A percentile compares a stretch with the other conserved stretches of the same genome.
phyloP scores from a whole-genome alignment of 2,113 vertebrate species.

The Neogale vison region DNA sequence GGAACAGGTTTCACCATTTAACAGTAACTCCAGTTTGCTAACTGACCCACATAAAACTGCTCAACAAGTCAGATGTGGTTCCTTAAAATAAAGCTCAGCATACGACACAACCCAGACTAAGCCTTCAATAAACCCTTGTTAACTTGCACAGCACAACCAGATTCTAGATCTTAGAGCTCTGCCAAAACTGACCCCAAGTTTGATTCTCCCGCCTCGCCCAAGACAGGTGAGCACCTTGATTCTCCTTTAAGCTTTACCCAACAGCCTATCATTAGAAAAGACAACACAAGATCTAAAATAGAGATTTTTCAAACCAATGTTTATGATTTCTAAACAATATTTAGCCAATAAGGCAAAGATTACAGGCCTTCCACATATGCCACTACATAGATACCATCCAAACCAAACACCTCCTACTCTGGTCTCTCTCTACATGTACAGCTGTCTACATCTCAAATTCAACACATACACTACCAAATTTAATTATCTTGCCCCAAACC shows the following conservation, averaged over 20 bases:
- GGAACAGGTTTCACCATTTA: slow-evolving; percentile 1
- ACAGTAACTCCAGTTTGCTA: background rate
- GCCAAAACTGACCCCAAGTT: background rate
- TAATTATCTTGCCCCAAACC: background rate
- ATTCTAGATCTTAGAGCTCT: background rate
- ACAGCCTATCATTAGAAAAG: background rate
- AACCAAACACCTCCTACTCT: background rate
- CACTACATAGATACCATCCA: background rate
- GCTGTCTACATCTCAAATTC: slow-evolving; percentile 6
- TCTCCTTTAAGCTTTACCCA: background rate
- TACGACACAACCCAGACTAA: background rate
- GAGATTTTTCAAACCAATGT: background rate
- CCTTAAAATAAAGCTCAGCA: background rate
- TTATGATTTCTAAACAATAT: slow-evolving; percentile 8
- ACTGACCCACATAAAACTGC: background rate
- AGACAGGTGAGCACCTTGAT: background rate
- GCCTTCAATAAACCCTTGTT: background rate
- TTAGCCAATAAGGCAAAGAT: background rate
- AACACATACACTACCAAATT: background rate
- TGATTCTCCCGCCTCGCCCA: background rate
- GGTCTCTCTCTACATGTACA: background rate
- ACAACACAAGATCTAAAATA: background rate
- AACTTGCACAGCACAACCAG: background rate
- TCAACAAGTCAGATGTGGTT: background rate
- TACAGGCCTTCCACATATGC: background rate